Conservation (phyloP, 2,113 vertebrate species). For the Ciconia stormi region DNA sequence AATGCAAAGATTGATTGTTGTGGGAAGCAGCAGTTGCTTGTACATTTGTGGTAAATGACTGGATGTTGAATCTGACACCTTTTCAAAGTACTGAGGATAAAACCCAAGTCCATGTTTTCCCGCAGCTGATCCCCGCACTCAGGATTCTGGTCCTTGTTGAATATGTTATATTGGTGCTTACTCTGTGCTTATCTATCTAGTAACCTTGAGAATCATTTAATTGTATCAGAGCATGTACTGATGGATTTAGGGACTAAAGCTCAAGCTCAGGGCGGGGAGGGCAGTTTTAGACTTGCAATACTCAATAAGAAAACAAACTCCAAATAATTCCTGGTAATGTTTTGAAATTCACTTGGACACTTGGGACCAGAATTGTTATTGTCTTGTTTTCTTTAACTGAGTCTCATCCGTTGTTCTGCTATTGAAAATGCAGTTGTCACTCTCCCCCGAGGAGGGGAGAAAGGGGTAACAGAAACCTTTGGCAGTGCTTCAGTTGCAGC, state of each 20-base stretch:
- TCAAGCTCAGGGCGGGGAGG: background rate
- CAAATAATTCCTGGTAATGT: slow-evolving; percentile 21
- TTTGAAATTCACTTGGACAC: slow-evolving; percentile 31
- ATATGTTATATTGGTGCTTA: background rate
- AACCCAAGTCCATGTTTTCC: background rate
- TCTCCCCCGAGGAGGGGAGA: slow-evolving; percentile 51
- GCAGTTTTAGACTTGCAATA: background rate
- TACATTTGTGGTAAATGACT: background rate
- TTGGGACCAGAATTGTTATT: slow-evolving; percentile 32
- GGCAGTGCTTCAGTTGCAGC: slow-evolving; percentile 53
- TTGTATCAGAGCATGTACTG: background rate
- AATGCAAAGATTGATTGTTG: background rate
- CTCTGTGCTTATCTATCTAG: background rate
- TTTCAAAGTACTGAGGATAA: background rate
- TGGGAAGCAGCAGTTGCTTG: background rate
- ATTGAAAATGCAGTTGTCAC: slow-evolving; percentile 56
- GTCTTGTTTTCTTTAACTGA: slow-evolving; percentile 60
- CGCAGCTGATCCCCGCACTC: fast-evolving
- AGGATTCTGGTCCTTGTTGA: background rate
- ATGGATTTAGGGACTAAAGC: background rate
- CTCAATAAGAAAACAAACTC: slow-evolving; percentile 20
- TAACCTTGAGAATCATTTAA: background rate
- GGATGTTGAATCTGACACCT: background rate
- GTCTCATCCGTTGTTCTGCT: slow-evolving; percentile 33
- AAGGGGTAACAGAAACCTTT: slow-evolving; percentile 32